A percentile compares a stretch with the other conserved stretches of the same genome.
phyloP scores from a whole-genome alignment of 2,888 invertebrate species.

The Hirudinaria manillensis region DNA sequence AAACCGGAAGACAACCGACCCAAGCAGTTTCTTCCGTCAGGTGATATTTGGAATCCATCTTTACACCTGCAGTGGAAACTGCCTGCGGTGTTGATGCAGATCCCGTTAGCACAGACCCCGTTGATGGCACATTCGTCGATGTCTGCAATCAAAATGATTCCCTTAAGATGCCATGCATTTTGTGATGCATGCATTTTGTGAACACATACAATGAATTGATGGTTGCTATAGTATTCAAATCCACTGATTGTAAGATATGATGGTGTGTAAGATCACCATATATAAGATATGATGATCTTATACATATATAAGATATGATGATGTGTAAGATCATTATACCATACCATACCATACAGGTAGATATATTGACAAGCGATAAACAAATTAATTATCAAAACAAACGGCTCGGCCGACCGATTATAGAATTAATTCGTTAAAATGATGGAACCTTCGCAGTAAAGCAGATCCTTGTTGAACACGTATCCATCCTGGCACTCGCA shows the following conservation, averaged over 20 bases:
- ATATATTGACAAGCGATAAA: too few relatives aligned
- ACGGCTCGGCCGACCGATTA: too few relatives aligned
- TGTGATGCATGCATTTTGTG: not conserved
- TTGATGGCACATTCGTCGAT: constrained; percentile 71
- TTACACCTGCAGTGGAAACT: constrained; percentile 73
- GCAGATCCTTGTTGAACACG: constrained; percentile 64
- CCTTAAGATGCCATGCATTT: not conserved
- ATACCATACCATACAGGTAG: too few relatives aligned
- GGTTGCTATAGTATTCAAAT: too few relatives aligned
- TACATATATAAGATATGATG: too few relatives aligned
- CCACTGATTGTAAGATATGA: too few relatives aligned
- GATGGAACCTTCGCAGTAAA: constrained; percentile 62
- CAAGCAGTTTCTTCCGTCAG: constrained; percentile 66
- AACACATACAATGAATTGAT: not conserved
- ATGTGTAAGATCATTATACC: too few relatives aligned
- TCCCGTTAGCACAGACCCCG: constrained; percentile 68
- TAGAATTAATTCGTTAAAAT: too few relatives aligned
- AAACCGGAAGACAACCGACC: constrained; percentile 54
- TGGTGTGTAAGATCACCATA: too few relatives aligned
- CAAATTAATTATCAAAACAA: too few relatives aligned
- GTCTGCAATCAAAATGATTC: constrained; percentile 56
- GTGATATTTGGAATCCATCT: constrained; percentile 64
- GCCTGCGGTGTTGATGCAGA: constrained; percentile 73
- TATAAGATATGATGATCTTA: too few relatives aligned
- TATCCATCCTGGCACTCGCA: constrained; percentile 76